Percentiles rank a stretch among this genome's conserved stretches.
phyloP scores from a whole-genome alignment of 2,113 vertebrate species.

The Eulemur rufifrons region DNA sequence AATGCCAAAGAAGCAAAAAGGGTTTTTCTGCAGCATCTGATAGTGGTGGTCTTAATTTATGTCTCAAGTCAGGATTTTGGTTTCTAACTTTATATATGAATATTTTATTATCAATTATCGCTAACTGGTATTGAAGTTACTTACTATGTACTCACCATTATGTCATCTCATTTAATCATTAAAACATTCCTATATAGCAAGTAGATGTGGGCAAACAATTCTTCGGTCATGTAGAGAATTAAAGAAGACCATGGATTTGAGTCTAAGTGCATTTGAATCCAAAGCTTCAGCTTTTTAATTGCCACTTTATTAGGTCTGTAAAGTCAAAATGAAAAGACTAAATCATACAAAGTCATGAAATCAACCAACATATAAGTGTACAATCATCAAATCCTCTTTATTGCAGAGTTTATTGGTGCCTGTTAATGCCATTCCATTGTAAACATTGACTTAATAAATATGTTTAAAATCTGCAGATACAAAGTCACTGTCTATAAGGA shows the following conservation, averaged over 20 bases:
- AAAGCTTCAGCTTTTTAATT: background rate
- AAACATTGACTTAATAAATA: background rate
- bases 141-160: background rate
- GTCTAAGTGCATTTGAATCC: background rate
- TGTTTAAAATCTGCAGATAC: background rate
- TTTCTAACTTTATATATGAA: background rate
- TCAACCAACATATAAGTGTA: background rate
- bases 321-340: slow-evolving; percentile 1
- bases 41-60: background rate
- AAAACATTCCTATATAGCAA: background rate
- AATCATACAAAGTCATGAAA: background rate
- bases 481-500: background rate
- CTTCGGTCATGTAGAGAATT: background rate
- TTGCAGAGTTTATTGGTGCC: background rate
- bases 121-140: background rate
- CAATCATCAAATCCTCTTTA: background rate
- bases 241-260: background rate
- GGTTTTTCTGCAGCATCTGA: background rate
- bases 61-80: background rate
- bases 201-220: background rate
- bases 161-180: background rate
- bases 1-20: background rate
- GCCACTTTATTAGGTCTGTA: background rate
- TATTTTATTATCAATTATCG: background rate
- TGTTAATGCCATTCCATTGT: background rate